Percentiles rank a stretch among this genome's conserved stretches.
phyloP scores from a whole-genome alignment of 2,888 invertebrate species.

The Hymenopus coronatus region DNA sequence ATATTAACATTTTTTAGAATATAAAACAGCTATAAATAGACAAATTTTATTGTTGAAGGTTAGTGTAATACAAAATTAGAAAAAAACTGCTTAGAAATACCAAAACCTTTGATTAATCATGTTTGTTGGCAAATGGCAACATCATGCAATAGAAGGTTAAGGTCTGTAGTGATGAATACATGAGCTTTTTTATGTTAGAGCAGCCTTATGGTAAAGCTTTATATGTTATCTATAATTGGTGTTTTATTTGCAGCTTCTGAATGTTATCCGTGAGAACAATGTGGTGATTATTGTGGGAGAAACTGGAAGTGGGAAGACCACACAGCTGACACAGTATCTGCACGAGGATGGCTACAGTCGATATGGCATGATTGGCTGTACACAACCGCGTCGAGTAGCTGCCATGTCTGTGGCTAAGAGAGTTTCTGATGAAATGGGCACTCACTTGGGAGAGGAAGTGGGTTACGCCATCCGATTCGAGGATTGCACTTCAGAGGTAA shows the following conservation, averaged over 20 bases:
- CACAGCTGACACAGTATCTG: constrained; percentile 94
- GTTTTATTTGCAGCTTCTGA: constrained; percentile 59
- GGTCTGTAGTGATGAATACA: no score
- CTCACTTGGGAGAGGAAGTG: constrained; percentile 84
- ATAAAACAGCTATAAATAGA: no score
- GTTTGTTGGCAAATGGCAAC: no score
- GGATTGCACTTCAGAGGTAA: constrained; percentile 89
- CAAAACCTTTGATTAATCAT: no score
- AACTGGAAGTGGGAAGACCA: constrained; percentile 96
- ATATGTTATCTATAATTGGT: no score
- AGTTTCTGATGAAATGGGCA: constrained; percentile 96
- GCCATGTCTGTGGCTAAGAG: constrained; percentile 99
- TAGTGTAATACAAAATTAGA: no score
- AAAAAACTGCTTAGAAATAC: no score
- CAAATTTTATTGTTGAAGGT: no score
- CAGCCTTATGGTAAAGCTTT: no score
- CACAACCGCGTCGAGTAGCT: constrained; percentile 95
- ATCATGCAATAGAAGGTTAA: no score
- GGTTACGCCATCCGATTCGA: constrained; percentile 99
- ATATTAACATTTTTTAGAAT: no score
- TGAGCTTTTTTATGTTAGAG: no score
- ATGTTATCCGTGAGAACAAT: constrained; percentile 87
- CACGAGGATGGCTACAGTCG: constrained; percentile 95
- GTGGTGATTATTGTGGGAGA: constrained; percentile 94
- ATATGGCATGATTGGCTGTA: constrained; percentile 94